Base-by-base conservation (phyloP, 2,888 invertebrate species). In the Aphodius sticticus region DNA sequence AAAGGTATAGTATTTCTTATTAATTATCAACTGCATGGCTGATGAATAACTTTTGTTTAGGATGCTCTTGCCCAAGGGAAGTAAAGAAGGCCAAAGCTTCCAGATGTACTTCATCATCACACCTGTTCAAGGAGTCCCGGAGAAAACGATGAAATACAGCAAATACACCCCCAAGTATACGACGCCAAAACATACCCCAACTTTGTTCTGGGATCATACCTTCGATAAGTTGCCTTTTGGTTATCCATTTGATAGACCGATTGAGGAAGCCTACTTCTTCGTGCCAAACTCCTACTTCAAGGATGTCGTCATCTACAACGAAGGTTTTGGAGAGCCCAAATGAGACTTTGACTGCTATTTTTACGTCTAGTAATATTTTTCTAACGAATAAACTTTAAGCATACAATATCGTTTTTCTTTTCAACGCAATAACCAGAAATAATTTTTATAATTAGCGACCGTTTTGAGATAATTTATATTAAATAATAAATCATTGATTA, bases 211-310 rank as follows among this genome's bases (percentile, higher is more conserved):
- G 74, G 74, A 74, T 12, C 26, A 37, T 12, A 35, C 6, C 3
- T 74, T 74, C 9, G 74, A 74, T 87, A 91, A 90, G 83, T 91
- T 92, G 87, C 92, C 95, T 74, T 90, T 93, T 84, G 95, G 94
- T 76, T 96, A 93, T 91, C 96, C 96, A 82, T 92, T 95, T 86
- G 95, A 96, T 86, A 93, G 94, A 84, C 89, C 90, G 16, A 91
- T 94, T 85, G 89, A 92, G 70, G 88, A 88, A 74, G 90, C 89
- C 82, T 94, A 93, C 90, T 91, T 91, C 83, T 74, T 75, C 14
- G 92, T 93, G 16, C 92, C 94, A 70, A 95, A 95, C 89, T 92
- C 92, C 89, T 92, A 90, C 87, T 92, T 93, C 86, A 90, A 93
- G 83, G 93, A 94, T 84, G 91, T 93, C 4, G 90, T 90, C 82